Percentiles rank a stretch among this genome's conserved stretches.
phyloP scores from a whole-genome alignment of 2,888 invertebrate genomes.

The Aricia artaxerxes region DNA sequence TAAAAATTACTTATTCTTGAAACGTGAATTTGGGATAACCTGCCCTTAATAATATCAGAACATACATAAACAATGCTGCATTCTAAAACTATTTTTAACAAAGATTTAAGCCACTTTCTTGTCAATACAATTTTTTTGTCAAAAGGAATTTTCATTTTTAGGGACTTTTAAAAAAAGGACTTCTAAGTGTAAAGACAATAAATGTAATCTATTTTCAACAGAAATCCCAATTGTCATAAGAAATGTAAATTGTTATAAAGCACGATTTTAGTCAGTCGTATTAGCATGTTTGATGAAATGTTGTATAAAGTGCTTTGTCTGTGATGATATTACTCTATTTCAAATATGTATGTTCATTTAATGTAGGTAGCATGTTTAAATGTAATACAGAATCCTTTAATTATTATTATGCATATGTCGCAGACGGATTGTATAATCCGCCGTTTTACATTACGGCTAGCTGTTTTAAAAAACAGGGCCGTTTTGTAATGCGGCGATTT shows the following conservation, averaged over 20 bases:
- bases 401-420: background rate
- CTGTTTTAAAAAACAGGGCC: too few relatives aligned
- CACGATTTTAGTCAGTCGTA: background rate
- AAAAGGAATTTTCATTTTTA: background rate
- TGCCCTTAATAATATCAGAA: too few relatives aligned
- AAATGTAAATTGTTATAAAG: background rate
- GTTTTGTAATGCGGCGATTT: too few relatives aligned
- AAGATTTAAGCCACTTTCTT: too few relatives aligned
- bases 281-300: background rate
- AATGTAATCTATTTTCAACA: background rate
- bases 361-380: background rate
- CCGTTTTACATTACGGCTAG: too few relatives aligned
- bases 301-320: constrained; percentile 29
- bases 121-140: background rate
- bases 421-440: too few relatives aligned
- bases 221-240: background rate
- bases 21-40: too few relatives aligned
- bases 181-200: background rate
- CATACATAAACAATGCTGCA: too few relatives aligned
- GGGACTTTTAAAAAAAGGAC: background rate
- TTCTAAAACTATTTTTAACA: too few relatives aligned
- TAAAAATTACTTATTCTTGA: too few relatives aligned
- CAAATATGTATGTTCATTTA: constrained; percentile 43
- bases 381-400: background rate
- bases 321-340: constrained; percentile 42